phyloP scores from a whole-genome alignment of 2,113 vertebrate species.

The Pleuronectes platessa region DNA sequence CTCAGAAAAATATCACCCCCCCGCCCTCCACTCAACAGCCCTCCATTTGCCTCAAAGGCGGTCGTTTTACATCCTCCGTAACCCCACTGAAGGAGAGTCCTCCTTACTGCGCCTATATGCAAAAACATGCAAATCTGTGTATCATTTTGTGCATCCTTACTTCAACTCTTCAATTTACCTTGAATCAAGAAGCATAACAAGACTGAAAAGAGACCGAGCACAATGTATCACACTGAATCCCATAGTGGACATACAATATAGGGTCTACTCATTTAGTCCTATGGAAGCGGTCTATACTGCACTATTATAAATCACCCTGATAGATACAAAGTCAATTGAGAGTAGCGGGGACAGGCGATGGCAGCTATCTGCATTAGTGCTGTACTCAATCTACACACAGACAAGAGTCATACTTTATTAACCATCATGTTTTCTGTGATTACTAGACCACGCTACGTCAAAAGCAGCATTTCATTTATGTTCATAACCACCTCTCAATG shows the following conservation, averaged over 20 bases:
- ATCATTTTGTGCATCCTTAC: neutral
- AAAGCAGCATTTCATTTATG: constrained; percentile 23
- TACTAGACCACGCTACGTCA: constrained; percentile 31
- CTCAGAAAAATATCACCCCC: constrained; percentile 41
- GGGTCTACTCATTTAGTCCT: constrained; percentile 49
- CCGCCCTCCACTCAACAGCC: constrained; percentile 29
- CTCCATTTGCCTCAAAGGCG: constrained; percentile 58
- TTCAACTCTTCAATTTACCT: constrained; percentile 2
- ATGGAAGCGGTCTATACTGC: constrained; percentile 24
- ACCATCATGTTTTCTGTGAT: constrained; percentile 65
- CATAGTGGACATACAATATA: constrained; percentile 19
- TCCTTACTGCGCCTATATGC: constrained; percentile 30
- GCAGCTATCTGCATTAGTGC: constrained; percentile 66
- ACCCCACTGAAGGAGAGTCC: constrained; percentile 44
- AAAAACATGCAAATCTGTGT: neutral
- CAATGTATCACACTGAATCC: neutral
- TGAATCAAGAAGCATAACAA: constrained; percentile 7
- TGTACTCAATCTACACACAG: constrained; percentile 62
- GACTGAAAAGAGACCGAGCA: neutral
- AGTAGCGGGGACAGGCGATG: constrained; percentile 59
- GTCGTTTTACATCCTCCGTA: constrained; percentile 55
- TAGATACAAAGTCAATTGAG: constrained; percentile 68
- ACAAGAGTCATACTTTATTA: constrained; percentile 52
- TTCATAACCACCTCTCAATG: constrained; percentile 8
- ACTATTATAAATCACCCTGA: constrained; percentile 74